A percentile compares a stretch with the other conserved stretches of the same genome.
Conservation (phyloP, 2,113 vertebrate species). For the Corythoichthys intestinalis region DNA sequence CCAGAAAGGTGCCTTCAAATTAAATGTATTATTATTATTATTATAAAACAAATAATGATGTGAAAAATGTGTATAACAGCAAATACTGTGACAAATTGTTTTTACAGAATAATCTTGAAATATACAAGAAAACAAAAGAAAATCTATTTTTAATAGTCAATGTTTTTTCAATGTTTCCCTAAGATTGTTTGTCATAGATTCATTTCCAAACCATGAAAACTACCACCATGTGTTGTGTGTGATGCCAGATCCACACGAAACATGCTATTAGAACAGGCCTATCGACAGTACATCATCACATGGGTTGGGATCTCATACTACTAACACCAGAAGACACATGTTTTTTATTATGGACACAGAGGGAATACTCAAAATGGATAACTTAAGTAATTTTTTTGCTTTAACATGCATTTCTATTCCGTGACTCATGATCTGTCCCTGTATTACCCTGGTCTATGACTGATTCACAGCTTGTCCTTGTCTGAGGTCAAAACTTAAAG, state of each 20-base stretch:
- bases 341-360: neutral
- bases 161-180: neutral
- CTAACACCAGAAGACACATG: conserved; percentile 3
- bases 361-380: neutral
- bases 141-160: neutral
- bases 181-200: neutral
- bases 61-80: neutral
- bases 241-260: neutral
- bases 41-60: neutral
- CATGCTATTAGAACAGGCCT: neutral
- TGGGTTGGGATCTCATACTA: neutral
- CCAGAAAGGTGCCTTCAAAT: too few relatives aligned
- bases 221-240: neutral
- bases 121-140: neutral
- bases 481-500: neutral
- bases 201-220: neutral
- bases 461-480: neutral
- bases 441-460: neutral
- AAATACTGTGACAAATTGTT: neutral
- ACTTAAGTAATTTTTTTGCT: neutral
- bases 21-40: too few relatives aligned
- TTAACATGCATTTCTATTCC: neutral
- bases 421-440: neutral
- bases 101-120: neutral
- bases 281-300: neutral